phyloP scores from a whole-genome alignment of 2,797 vertebrate species.

The Nannoperca obscura region DNA sequence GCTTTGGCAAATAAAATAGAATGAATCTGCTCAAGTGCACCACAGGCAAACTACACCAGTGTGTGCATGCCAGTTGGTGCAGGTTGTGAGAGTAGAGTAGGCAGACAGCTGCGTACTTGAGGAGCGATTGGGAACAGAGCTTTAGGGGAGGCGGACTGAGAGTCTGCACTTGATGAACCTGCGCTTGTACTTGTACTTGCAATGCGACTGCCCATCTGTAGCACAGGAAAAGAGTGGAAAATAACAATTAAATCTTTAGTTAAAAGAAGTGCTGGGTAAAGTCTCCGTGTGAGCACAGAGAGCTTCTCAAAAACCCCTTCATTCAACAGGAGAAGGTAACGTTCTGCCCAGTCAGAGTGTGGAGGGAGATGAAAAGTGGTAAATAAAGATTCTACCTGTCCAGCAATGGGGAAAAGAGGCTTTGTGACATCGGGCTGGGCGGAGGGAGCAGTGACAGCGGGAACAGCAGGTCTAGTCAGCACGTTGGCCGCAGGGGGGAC shows the following conservation, averaged over 20 bases:
- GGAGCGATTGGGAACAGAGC: constrained; percentile 93
- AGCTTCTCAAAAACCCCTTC: constrained; percentile 5
- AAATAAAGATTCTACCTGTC: constrained; percentile 86
- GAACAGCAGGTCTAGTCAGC: constrained; percentile 84
- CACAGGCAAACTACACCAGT: constrained; percentile 46
- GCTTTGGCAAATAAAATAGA: constrained; percentile 31
- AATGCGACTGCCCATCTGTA: constrained; percentile 94
- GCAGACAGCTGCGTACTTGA: constrained; percentile 89
- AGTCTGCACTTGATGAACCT: constrained; percentile 91
- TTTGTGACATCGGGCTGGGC: constrained; percentile 90
- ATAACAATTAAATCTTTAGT: constrained; percentile 74
- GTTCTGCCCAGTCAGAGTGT: background rate
- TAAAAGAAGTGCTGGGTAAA: background rate
- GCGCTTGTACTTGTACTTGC: constrained; percentile 89
- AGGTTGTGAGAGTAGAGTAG: constrained; percentile 62
- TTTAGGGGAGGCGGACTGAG: constrained; percentile 93
- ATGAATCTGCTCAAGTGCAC: constrained; percentile 5
- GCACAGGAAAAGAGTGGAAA: constrained; percentile 92
- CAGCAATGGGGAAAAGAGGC: constrained; percentile 94
- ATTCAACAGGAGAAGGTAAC: background rate
- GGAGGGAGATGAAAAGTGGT: background rate
- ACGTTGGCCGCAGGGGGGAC: constrained; percentile 86
- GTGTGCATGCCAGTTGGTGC: constrained; percentile 71
- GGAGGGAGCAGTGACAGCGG: constrained; percentile 72
- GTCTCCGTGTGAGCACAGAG: background rate